A percentile compares a stretch with the other conserved stretches of the same genome.
Conservation (phyloP, 2,797 vertebrate species). For the Emys orbicularis region DNA sequence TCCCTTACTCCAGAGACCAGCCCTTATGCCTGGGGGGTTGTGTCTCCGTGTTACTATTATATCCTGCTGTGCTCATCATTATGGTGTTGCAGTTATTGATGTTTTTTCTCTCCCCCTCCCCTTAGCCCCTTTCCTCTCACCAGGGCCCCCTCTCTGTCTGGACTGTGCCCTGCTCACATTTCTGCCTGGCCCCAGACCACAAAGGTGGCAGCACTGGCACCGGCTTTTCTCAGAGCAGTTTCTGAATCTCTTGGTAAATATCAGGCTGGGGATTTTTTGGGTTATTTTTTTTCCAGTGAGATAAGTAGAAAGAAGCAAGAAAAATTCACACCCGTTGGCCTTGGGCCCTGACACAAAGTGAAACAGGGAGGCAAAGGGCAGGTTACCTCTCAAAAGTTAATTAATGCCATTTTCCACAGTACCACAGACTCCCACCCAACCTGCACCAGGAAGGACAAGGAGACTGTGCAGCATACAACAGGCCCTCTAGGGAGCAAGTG, state of each 20-base stretch:
- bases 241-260: conserved; percentile 57
- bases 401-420: conserved; percentile 4
- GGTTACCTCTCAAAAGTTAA: conserved; percentile 62
- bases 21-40: rapidly evolving
- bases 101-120: not conserved
- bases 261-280: conserved; percentile 66
- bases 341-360: conserved; percentile 56
- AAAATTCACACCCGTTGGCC: conserved; percentile 47
- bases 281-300: conserved; percentile 67
- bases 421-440: rapidly evolving
- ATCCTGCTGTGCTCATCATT: not conserved
- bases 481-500: not conserved
- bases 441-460: not conserved
- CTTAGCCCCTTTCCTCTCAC: not conserved
- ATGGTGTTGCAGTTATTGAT: not conserved
- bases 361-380: conserved; percentile 54
- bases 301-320: conserved; percentile 60
- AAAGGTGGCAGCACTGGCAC: rapidly evolving
- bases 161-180: not conserved
- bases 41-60: not conserved
- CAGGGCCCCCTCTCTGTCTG: not conserved
- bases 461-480: not conserved
- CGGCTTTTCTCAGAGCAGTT: not conserved
- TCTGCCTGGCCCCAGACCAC: not conserved
- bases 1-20: rapidly evolving